Base-by-base conservation (phyloP, 2,888 invertebrate species). In the Ditylenchus weischeri region DNA sequence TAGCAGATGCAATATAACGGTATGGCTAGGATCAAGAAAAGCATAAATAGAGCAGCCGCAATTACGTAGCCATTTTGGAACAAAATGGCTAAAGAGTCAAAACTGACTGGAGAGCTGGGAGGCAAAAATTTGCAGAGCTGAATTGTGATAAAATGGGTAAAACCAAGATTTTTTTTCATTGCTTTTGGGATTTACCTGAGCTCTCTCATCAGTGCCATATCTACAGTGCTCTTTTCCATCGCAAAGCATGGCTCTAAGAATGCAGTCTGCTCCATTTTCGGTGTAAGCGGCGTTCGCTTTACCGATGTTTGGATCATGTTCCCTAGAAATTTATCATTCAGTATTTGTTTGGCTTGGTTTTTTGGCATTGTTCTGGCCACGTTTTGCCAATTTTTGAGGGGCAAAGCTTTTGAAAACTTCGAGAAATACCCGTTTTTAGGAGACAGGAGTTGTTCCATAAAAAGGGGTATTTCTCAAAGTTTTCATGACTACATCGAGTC, bases 141-240 rank as follows among this genome's bases (percentile, higher is more conserved):
- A 54, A 54, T 23, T 54, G 5, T 1, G 15, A 43, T 6, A 10
- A 43, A 43, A 43, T 13, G 15, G 43, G 11, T 43, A 13, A 3
- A 43, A 43, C 5, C 8, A 8, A 43, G 15, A 13, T 43, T 43
- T 43, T 15, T 43, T 13, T 13, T 3, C 8, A 43, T n/a, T n/a
- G n/a, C n/a, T n/a, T n/a, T n/a, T 29, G 29, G 29, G 5, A 15
- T 43, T n/a, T 54, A 74, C 47, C 13, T 67, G 38, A 10, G 62
- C 21, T 23, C 51, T 43, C 49, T 73, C 73, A 60, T 76, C 76
- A 13, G 57, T 72, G 19, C 68, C 75, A 48, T 73, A 68, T 23
- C 38, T 57, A 49, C 73, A 73, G 15, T 73, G 57, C 15, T 51
- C 43, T 13, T 38, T 29, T 7, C 76, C 74, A 57, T 73, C 69